Evolutionary conservation across 2,888 invertebrate genomes (phyloP).

Genomic region (Orchesella flavescens): DNA sequence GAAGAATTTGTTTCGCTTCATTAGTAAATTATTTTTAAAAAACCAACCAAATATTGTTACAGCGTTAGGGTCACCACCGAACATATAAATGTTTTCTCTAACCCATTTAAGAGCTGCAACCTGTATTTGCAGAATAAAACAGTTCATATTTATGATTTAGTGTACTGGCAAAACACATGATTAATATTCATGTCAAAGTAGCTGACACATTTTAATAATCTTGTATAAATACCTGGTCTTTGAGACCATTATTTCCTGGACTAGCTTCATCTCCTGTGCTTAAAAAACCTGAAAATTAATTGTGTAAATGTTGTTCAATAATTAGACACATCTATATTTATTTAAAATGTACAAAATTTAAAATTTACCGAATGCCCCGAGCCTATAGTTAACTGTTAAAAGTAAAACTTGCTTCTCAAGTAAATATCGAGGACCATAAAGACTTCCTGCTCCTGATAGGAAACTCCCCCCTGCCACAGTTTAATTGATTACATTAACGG

Average conservation of each 20-base stretch:
- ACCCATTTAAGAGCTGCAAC: slow-evolving; percentile 59
- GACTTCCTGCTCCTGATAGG: slow-evolving; percentile 42
- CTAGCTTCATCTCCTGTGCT: slow-evolving; percentile 52
- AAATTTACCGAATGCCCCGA: slow-evolving; percentile 52
- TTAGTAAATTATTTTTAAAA: too few species aligned
- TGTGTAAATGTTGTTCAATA: too few species aligned
- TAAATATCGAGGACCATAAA: slow-evolving; percentile 45
- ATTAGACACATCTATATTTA: too few species aligned
- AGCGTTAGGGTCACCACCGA: slow-evolving; percentile 24
- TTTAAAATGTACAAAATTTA: background rate
- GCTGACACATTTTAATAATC: slow-evolving; percentile 46
- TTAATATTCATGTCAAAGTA: too few species aligned
- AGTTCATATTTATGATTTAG: too few species aligned
- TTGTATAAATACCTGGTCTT: slow-evolving; percentile 45
- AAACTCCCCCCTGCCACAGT: slow-evolving; percentile 4
- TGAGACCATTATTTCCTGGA: slow-evolving; percentile 57
- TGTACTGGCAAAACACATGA: too few species aligned
- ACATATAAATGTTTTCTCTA: slow-evolving; percentile 7
- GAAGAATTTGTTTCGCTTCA: too few species aligned
- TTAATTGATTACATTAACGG: too few species aligned
- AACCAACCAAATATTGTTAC: slow-evolving; percentile 47
- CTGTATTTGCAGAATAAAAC: too few species aligned
- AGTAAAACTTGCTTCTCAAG: slow-evolving; percentile 49
- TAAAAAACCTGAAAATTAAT: slow-evolving; percentile 46
- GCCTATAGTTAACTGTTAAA: slow-evolving; percentile 47